A percentile compares a stretch with the other conserved stretches of the same genome.
These are phyloP conservation scores for Hemithea aestivaria DNA, from an alignment of 2,888 invertebrate species.

Conservation along the genomic window DNA sequence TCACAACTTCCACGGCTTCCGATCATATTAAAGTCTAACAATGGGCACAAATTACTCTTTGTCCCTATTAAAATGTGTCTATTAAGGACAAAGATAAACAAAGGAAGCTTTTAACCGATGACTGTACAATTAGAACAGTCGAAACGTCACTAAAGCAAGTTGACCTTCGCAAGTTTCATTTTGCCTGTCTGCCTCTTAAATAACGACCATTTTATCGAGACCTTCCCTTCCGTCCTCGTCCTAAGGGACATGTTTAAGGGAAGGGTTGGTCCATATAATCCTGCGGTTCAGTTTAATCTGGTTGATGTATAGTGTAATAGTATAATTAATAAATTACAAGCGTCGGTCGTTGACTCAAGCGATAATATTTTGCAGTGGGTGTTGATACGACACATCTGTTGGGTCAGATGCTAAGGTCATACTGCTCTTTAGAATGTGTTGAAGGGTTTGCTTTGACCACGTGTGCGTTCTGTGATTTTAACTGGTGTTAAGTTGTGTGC, in stretches of 20 bases:
- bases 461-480: conserved; percentile 4
- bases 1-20: too few relatives aligned
- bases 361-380: conserved; percentile 69
- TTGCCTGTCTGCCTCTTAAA: conserved; percentile 50
- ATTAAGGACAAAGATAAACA: conserved; percentile 29
- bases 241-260: conserved; percentile 25
- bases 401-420: conserved; percentile 65
- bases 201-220: conserved; percentile 42
- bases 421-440: conserved; percentile 42
- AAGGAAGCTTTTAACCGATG: conserved; percentile 32
- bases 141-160: conserved; percentile 43
- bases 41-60: conserved; percentile 10
- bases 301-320: conserved; percentile 54
- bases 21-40: too few relatives aligned
- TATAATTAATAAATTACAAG: conserved; percentile 75
- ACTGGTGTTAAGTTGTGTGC: neutral
- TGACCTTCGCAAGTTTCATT: conserved; percentile 62
- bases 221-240: conserved; percentile 32
- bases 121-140: conserved; percentile 30
- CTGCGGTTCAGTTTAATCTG: conserved; percentile 49
- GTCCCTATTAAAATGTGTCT: conserved; percentile 15
- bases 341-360: conserved; percentile 67
- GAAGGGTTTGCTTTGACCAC: conserved; percentile 10
- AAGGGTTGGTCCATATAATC: conserved; percentile 30
- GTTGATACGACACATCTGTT: conserved; percentile 70